Base-by-base conservation (phyloP, 2,888 invertebrate species). In the Dendrolimus pini region DNA sequence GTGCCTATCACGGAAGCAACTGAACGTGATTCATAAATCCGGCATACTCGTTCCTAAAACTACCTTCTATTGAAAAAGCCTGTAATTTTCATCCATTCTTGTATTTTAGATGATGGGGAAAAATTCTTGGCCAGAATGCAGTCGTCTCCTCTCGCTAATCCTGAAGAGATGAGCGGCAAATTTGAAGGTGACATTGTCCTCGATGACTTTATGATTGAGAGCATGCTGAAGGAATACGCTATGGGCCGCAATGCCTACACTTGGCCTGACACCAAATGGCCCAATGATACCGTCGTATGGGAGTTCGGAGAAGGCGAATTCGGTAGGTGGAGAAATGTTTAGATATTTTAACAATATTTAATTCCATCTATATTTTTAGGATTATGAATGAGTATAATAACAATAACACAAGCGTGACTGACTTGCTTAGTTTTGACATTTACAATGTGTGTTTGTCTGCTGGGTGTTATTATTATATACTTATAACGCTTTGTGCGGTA, bases 151-250 rank as follows among this genome's bases (percentile, higher is more conserved):
- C 62, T 62, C 1, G 79, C 73, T 1, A 85, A 82, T 61, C 69
- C 82, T 0, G 87, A 87, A 59, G 88, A 88, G 68, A 68, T 73
- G 67, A 89, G 87, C 63, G 88, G 88, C 60, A 81, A 78, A 62
- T 89, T 69, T 70, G 75, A 89, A 59, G 89, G 89, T 0, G 89
- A 89, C 67, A 85, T 89, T 13, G 69, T 88, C 10, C 72, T 89
- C 42, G 89, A 88, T 53, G 85, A 89, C 58, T 76, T 71, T 61
- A 77, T 81, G 59, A 83, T 85, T 41, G 82, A 85, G 14, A 62
- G 62, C 30, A 80, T 89, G 81, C 53, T 89, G 54, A 60, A 69
- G 58, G 75, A 83, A 59, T 89, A 71, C 63, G 78, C 86, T 0
- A 61, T 69, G 60, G 85, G 87, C 6, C 75, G 86, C 41, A 86